Evolutionary conservation across 2,797 vertebrate species (phyloP).

Genomic region (Enteromius trimaculatus): DNA sequence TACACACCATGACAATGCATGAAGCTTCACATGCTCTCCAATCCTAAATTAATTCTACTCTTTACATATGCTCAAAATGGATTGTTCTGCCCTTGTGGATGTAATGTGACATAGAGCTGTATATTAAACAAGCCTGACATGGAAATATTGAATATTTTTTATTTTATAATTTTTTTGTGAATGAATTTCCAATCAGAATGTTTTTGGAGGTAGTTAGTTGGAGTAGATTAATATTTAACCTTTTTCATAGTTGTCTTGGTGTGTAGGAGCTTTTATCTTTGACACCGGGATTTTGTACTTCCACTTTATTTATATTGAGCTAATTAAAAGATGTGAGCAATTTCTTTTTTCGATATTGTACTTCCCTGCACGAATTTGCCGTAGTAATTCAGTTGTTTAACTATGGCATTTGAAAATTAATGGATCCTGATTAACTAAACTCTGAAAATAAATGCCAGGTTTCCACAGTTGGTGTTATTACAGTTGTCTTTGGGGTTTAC

Average conservation of each 20-base stretch:
- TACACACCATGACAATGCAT: slow-evolving; percentile 27
- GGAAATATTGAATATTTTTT: not conserved
- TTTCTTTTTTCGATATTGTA: not conserved
- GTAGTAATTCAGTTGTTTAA: not conserved
- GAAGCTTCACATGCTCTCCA: slow-evolving; percentile 25
- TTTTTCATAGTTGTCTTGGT: not conserved
- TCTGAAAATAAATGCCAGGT: not conserved
- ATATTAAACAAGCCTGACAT: not conserved
- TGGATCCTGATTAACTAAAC: not conserved
- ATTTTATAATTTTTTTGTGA: not conserved
- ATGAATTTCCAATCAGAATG: not conserved
- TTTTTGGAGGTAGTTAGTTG: not conserved
- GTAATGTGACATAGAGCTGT: not conserved
- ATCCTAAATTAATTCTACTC: not conserved
- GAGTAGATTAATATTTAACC: not conserved
- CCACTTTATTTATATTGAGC: not conserved
- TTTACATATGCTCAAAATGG: not conserved
- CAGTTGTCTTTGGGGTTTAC: not conserved
- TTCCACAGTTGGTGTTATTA: not conserved
- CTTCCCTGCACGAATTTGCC: not conserved
- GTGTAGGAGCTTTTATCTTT: not conserved
- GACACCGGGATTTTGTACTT: not conserved
- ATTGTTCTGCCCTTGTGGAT: not conserved
- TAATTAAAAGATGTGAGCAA: not conserved
- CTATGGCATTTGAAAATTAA: not conserved